These are phyloP conservation scores for Bubalus kerabau DNA, from an alignment of 2,113 vertebrate genomes.

Conservation along the genomic window DNA sequence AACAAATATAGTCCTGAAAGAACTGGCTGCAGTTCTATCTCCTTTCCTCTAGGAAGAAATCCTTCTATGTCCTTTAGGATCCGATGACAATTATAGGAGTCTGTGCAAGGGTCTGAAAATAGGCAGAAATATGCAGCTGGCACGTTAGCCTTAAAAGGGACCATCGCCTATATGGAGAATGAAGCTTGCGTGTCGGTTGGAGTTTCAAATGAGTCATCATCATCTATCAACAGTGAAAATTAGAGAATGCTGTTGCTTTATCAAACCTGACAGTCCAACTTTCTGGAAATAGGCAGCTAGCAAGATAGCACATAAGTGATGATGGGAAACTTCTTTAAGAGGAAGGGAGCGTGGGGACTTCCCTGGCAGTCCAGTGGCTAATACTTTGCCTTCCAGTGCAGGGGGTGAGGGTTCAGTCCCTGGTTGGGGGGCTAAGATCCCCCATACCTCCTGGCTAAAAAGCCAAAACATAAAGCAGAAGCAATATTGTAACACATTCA, in stretches of 20 bases:
- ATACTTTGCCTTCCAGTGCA: neutral
- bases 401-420: neutral
- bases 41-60: neutral
- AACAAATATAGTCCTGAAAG: slow-evolving; percentile 30
- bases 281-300: neutral
- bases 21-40: neutral
- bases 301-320: neutral
- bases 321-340: neutral
- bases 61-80: neutral
- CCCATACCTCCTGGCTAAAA: neutral
- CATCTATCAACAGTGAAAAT: neutral
- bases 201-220: neutral
- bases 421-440: neutral
- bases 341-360: neutral
- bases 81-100: neutral
- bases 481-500: neutral
- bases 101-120: neutral
- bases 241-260: neutral
- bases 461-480: neutral
- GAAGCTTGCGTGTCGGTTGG: neutral
- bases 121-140: neutral
- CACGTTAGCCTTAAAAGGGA: neutral
- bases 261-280: neutral
- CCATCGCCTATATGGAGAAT: neutral
- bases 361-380: neutral